phyloP scores from a whole-genome alignment of 2,888 invertebrate species.

The Leptopilina drosophilae region DNA sequence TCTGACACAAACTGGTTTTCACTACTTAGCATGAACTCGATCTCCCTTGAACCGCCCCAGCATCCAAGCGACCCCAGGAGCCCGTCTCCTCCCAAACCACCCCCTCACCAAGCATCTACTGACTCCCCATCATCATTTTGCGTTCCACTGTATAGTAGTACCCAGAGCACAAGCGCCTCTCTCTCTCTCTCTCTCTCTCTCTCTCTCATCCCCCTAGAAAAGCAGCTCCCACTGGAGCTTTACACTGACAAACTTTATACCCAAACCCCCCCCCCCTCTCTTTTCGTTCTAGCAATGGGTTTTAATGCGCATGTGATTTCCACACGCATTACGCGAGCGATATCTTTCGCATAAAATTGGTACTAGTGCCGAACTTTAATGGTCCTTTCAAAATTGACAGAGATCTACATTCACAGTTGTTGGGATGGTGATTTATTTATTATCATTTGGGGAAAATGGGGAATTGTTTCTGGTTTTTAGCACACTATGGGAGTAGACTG shows the following conservation, averaged over 20 bases:
- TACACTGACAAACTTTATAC: constrained; percentile 43
- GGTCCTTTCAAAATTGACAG: background rate
- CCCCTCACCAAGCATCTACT: constrained; percentile 46
- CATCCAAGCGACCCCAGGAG: constrained; percentile 63
- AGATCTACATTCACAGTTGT: background rate
- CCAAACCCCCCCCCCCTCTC: constrained; percentile 44
- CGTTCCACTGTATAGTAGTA: constrained; percentile 18
- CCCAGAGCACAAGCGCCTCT: constrained; percentile 35
- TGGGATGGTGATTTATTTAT: background rate
- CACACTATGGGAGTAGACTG: no score
- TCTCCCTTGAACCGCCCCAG: constrained; percentile 68
- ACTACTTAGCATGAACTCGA: constrained; percentile 70
- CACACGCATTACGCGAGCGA: constrained; percentile 57
- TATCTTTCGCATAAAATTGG: constrained; percentile 38
- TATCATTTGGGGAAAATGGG: no score
- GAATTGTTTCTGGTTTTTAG: no score
- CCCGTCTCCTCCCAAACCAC: constrained; percentile 47
- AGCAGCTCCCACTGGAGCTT: constrained; percentile 44
- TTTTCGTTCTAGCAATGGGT: constrained; percentile 53
- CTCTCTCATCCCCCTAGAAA: constrained; percentile 51
- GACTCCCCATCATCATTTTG: constrained; percentile 43
- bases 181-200: constrained; percentile 52
- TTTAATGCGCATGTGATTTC: constrained; percentile 70
- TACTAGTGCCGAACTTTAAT: background rate
- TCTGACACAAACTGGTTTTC: constrained; percentile 74